Evolutionary conservation across 2,888 invertebrate species (phyloP), one percentile per base, ranked within the genome.

Genomic region (Hyposoter dolosus): DNA sequence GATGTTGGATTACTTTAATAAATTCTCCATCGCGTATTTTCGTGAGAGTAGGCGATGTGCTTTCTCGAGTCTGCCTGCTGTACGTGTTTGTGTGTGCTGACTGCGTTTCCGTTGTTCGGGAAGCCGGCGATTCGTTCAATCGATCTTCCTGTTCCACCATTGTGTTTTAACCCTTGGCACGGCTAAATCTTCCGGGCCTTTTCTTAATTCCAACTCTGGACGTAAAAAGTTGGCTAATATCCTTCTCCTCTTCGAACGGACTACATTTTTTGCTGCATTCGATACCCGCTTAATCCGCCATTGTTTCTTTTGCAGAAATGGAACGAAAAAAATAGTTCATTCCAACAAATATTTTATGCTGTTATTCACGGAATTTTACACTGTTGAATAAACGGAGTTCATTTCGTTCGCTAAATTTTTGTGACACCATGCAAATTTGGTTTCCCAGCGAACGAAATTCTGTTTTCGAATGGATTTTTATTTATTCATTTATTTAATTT

Each of bases 1-100:
- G 92, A 92, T 90, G 89, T 88, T 90, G 90, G 93, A 93, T 93
- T 93, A 93, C 92, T 92, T 91, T 90, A 90, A 93, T 92, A 93
- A 92, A 93, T 93, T 92, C 91, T 90, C 88, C 50, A 53, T 45
- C 80, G 50, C 77, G 63, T 69, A 45, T 80, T 77, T 71, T 43
- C 63, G 56, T 60, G 47, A 40, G 35, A 60, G 56, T 56, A 75
- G 76, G 76, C 74, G 83, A 72, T 32, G 40, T 60, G 56, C 56
- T 28, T 56, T 9, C 28, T 28, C 23, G 12, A 56, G 23, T 28
- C 56, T 23, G 60, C 28, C 12, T 4, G 35, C 0, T 56, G 4
- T 56, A 56, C 65, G 74, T 72, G 40, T 63, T 19, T n/a, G 60
- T 43, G 68, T 68, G 43, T 10, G 60, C 32, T 23, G 47, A 23